Evolutionary conservation across 2,113 vertebrate genomes (phyloP).

Genomic region (Micronycteris hirsuta): DNA sequence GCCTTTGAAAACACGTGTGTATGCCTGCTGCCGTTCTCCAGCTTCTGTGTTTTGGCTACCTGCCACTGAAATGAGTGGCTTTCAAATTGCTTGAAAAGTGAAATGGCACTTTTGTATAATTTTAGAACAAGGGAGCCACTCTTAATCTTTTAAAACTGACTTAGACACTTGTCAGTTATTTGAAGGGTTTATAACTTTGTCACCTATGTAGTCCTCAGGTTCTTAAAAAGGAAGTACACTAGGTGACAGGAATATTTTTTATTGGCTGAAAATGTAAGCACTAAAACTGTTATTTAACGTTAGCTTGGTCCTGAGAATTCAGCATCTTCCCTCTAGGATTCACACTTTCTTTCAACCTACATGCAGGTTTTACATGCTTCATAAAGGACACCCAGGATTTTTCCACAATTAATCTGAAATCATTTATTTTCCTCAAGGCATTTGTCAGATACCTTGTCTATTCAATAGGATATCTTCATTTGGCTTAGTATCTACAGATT

Average conservation of each 20-base stretch:
- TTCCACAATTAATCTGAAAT: slow-evolving; percentile 58
- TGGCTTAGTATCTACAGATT: slow-evolving; percentile 37
- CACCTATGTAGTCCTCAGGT: slow-evolving; percentile 52
- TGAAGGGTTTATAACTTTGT: slow-evolving; percentile 66
- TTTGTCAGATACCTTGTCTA: slow-evolving; percentile 2
- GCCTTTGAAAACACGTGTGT: slow-evolving; percentile 36
- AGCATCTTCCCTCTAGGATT: slow-evolving; percentile 35
- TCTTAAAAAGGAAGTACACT: slow-evolving; percentile 53
- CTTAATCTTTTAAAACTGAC: slow-evolving; percentile 69
- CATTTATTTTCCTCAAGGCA: neutral
- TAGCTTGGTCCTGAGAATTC: slow-evolving; percentile 52
- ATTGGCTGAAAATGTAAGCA: slow-evolving; percentile 36
- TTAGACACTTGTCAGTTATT: slow-evolving; percentile 72
- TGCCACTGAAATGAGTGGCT: slow-evolving; percentile 71
- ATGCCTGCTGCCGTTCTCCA: slow-evolving; percentile 38
- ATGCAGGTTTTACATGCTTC: slow-evolving; percentile 45
- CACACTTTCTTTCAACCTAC: slow-evolving; percentile 24
- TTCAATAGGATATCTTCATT: slow-evolving; percentile 39
- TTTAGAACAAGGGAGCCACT: slow-evolving; percentile 70
- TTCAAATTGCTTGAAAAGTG: slow-evolving; percentile 71
- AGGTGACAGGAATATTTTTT: slow-evolving; percentile 17
- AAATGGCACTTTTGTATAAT: slow-evolving; percentile 72
- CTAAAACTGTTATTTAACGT: slow-evolving; percentile 44
- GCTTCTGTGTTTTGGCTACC: slow-evolving; percentile 71
- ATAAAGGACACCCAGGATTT: slow-evolving; percentile 55